A percentile compares a stretch with the other conserved stretches of the same genome.
phyloP scores from a whole-genome alignment of 53 echinoderm and acorn worm species.

The Holothuria scabra region DNA sequence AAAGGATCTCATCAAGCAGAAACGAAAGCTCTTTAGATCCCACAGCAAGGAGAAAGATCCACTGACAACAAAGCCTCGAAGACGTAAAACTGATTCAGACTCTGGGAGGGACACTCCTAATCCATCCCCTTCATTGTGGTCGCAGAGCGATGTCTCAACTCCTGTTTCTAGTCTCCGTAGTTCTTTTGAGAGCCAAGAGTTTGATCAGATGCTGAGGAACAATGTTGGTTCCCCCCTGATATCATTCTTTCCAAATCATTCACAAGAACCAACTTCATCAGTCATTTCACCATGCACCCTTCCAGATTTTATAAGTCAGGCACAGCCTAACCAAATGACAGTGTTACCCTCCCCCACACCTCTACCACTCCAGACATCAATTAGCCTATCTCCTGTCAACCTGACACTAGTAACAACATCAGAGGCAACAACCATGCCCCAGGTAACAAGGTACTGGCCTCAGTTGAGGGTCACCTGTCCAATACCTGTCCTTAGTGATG shows the following conservation, averaged over 20 bases:
- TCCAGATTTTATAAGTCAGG: slow-evolving; percentile 11
- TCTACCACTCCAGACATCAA: slow-evolving; percentile 14
- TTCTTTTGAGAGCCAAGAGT: slow-evolving; percentile 34
- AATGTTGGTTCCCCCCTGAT: slow-evolving; percentile 36
- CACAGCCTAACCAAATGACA: not conserved
- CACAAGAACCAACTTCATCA: not conserved
- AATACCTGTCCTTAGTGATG: not conserved
- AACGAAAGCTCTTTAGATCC: slow-evolving; percentile 11
- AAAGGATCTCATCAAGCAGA: slow-evolving; percentile 28
- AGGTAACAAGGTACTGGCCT: slow-evolving; percentile 9
- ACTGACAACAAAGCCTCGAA: too few relatives aligned
- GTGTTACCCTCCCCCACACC: slow-evolving; percentile 40
- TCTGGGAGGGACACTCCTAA: too few relatives aligned
- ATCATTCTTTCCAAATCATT: slow-evolving; percentile 25
- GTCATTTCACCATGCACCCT: not conserved
- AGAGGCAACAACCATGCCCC: not conserved
- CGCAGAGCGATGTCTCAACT: not conserved
- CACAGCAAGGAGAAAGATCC: not conserved
- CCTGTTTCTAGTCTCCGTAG: slow-evolving; percentile 13
- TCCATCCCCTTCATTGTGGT: not conserved
- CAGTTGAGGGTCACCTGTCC: not conserved
- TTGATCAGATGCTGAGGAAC: slow-evolving; percentile 44
- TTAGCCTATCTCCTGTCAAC: not conserved
- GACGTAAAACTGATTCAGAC: too few relatives aligned
- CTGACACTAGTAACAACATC: not conserved